Base-by-base conservation (phyloP, 2,113 vertebrate species). In the Phyllostomus hastatus region DNA sequence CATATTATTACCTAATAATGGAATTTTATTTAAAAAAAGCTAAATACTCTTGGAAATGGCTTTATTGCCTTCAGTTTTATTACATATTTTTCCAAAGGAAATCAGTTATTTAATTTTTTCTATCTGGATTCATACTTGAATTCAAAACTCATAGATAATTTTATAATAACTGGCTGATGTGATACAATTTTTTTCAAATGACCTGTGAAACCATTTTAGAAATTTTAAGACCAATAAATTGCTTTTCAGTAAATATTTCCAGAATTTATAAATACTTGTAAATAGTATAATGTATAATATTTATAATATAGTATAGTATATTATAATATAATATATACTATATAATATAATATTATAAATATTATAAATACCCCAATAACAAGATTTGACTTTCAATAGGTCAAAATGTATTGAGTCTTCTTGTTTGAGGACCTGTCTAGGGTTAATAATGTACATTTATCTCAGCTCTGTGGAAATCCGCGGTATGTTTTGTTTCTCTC, bases 141-240 rank as follows among this genome's bases (percentile, higher is more conserved):
- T 90, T 96, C 46, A 93, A 93, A 97, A 35, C 93, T 95, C 35
- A 70, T 54, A 38, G 26, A 33, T 61, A 85, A 73, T 92, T 87
- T 87, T 86, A 67, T 85, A 79, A 59, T 75, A 61, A n/a, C 75
- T 92, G 15, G 54, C 24, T 93, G 22, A 84, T 50, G 2, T 38
- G 26, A 41, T 80, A 33, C 7, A 78, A 11, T 35, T 54, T 70
- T 72, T 91, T 87, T 31, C 2, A 54, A 75, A 4, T 72, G 38
- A 87, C 12, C 14, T 82, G 26, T 70, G 26, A 93, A 95, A 80
- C n/a, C 10, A 54, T 81, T 88, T 96, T 70, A 88, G 67, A 90
- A 33, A 89, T 35, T 73, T 89, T 38, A 66, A 82, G 59, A 67
- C 16, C 22, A 81, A 8, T 52, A 81, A 88, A 54, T 80, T 89